phyloP scores from a whole-genome alignment of 2,113 vertebrate species.

The Barbus barbus region DNA sequence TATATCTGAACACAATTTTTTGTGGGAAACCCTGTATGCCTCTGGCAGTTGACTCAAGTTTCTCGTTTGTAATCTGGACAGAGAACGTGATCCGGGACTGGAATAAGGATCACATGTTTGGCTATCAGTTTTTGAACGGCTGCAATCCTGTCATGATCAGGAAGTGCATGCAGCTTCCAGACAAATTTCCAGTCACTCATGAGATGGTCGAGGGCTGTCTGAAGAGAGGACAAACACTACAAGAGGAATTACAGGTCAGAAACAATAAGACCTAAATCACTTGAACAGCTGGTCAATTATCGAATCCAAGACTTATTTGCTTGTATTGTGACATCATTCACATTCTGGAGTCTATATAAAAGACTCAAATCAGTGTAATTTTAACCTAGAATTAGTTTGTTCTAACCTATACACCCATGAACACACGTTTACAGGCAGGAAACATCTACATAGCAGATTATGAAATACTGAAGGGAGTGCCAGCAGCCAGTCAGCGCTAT shows the following conservation, averaged over 20 bases:
- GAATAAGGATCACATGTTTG: slow-evolving; percentile 96
- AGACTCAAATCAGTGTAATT: no score
- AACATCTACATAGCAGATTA: slow-evolving; percentile 93
- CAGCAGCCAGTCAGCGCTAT: slow-evolving; percentile 84
- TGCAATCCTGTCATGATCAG: slow-evolving; percentile 93
- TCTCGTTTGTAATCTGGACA: slow-evolving; percentile 57
- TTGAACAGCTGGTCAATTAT: no score
- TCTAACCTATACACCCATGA: no score
- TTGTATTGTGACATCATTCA: neutral
- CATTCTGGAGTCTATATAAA: no score
- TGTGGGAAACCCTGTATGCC: no score
- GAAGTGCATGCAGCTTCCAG: slow-evolving; percentile 84
- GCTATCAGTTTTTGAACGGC: slow-evolving; percentile 95
- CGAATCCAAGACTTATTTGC: neutral
- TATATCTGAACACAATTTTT: no score
- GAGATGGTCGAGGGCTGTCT: slow-evolving; percentile 90
- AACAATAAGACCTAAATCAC: neutral
- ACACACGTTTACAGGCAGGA: slow-evolving; percentile 76
- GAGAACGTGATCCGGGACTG: slow-evolving; percentile 96
- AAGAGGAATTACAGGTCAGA: slow-evolving; percentile 86
- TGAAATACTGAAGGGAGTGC: slow-evolving; percentile 82
- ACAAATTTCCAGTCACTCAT: slow-evolving; percentile 88
- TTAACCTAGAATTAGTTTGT: neutral
- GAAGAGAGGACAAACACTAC: slow-evolving; percentile 82
- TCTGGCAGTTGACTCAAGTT: neutral